Conservation (phyloP, 30 jellyfish, hydroid and myxozoan species). For the Pelagia noctiluca region DNA sequence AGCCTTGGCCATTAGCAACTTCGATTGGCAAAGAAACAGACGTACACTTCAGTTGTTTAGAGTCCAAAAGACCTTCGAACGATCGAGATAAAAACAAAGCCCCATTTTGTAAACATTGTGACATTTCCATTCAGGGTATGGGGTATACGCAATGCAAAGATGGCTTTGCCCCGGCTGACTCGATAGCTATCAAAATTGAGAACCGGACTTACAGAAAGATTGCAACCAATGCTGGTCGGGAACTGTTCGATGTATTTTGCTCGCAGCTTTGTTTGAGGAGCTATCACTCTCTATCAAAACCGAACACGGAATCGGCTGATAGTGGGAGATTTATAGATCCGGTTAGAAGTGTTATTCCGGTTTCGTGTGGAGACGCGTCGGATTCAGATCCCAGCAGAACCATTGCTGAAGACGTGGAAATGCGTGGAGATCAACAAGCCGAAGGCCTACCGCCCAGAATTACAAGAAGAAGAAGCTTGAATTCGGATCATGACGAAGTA, state of each 20-base stretch:
- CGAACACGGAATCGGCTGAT: conserved; percentile 34
- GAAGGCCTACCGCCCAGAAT: conserved; percentile 35
- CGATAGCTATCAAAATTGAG: conserved; percentile 18
- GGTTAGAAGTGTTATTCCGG: conserved; percentile 76
- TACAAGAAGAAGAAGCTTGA: conserved; percentile 40
- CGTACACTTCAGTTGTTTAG: conserved; percentile 54
- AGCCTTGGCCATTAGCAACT: conserved; percentile 41
- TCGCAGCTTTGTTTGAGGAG: conserved; percentile 72
- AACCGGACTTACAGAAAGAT: conserved; percentile 14
- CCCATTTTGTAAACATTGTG: conserved; percentile 82
- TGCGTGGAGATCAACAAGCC: conserved; percentile 79
- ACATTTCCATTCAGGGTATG: conserved; percentile 51
- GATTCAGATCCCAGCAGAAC: conserved; percentile 4
- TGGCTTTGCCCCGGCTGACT: not conserved
- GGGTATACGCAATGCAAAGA: conserved; percentile 58
- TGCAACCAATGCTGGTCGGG: conserved; percentile 30
- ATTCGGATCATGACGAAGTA: conserved; percentile 4
- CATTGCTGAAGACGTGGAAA: conserved; percentile 36
- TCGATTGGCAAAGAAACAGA: conserved; percentile 62
- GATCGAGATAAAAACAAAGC: conserved; percentile 42
- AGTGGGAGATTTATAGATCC: conserved; percentile 77
- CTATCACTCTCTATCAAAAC: conserved; percentile 43
- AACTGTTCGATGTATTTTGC: conserved; percentile 60
- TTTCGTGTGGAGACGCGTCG: conserved; percentile 77
- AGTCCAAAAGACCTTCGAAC: not conserved